Base-by-base conservation (phyloP, 2,888 invertebrate species). In the Eilema caniola region DNA sequence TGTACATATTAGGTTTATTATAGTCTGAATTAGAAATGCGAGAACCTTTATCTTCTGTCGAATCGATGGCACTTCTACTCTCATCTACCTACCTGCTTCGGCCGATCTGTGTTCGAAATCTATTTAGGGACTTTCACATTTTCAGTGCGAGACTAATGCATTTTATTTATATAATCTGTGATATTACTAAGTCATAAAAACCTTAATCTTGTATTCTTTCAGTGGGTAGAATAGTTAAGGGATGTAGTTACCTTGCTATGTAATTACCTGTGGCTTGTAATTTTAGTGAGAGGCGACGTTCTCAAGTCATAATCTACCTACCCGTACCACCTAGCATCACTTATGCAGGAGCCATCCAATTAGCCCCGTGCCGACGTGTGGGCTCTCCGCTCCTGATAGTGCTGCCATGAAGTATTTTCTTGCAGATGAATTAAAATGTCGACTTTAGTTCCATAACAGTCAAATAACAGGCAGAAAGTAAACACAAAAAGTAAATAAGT, bases 331-430 rank as follows among this genome's bases (percentile, higher is more conserved):
- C 72, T 72, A 70, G 73, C 79, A 82, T 86, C 83, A 85, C 79
- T 83, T 86, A 88, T 88, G 86, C 83, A 86, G 77, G 81, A 82
- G 81, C 84, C 80, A 83, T 83, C 84, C 83, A 87, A 89, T 87
- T 88, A 88, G 74, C 79, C 73, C 71, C 75, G 78, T 81, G 79
- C 73, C 75, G 61, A 75, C 80, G 73, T 73, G 73, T 76, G 77
- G 66, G 71, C 77, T 69, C 28, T 28, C 5, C 28, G 68, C 72
- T 70, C 73, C 28, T 76, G 75, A 76, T 78, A 74, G 75, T 67
- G 70, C 64, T 57, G 79, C 37, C 75, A 73, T 76, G 66, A 70
- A n/a, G 25, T 53, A 64, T 28, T 53, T 14, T n/a, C 53, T 53
- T 53, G 53, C 20, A 53, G 53, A n/a, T 53, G 53, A 20, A 47